Conservation (phyloP, 2,888 invertebrate species). For the Acanthoscelides obtectus region DNA sequence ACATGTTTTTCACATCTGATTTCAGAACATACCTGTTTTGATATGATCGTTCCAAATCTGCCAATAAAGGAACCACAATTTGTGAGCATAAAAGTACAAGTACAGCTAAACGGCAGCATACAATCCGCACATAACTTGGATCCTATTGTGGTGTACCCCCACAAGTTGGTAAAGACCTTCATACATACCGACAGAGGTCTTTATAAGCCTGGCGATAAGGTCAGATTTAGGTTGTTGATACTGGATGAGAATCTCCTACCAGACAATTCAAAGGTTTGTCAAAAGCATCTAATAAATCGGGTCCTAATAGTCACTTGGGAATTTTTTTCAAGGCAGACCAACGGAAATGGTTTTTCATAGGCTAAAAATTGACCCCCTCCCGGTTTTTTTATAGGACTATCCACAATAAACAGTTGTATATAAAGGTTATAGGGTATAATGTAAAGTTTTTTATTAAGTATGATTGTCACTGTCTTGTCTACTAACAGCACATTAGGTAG, state of each 20-base stretch:
- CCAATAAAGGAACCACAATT: conserved; percentile 32
- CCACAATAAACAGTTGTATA: no score
- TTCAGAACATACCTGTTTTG: conserved; percentile 42
- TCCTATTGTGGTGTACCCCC: conserved; percentile 41
- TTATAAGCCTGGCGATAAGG: conserved; percentile 55
- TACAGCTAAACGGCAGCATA: conserved; percentile 32
- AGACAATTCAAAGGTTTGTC: conserved; percentile 30
- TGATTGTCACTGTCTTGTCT: no score
- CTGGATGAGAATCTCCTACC: conserved; percentile 51
- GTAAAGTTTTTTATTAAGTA: no score
- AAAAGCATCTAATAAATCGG: no score
- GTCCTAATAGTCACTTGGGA: no score
- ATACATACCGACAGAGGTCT: conserved; percentile 54
- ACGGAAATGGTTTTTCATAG: no score
- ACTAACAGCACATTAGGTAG: no score
- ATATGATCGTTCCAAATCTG: conserved; percentile 32
- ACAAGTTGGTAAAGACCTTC: conserved; percentile 46
- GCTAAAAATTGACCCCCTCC: no score
- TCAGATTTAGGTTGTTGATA: conserved; percentile 51
- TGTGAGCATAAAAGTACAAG: conserved; percentile 38
- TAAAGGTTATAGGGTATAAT: no score
- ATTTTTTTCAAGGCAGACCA: no score
- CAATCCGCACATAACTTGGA: conserved; percentile 39
- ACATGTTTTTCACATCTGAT: no score
- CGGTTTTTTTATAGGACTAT: no score